Conservation (phyloP, 2,113 vertebrate species). For the Gymnocephalus cernua region DNA sequence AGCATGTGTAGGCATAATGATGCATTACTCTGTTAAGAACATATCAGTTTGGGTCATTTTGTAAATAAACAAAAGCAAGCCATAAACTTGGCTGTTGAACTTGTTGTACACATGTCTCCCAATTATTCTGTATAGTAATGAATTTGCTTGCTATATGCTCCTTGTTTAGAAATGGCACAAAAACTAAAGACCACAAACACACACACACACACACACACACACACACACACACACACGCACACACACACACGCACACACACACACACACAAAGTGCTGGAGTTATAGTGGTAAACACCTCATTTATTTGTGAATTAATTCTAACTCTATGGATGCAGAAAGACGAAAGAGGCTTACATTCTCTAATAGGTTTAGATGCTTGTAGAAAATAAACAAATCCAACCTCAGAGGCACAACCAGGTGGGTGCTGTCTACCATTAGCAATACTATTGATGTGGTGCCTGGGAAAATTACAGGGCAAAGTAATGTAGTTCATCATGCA, state of each 20-base stretch:
- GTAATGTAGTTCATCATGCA: neutral
- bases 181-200: neutral
- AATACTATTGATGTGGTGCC: neutral
- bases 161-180: slow-evolving; percentile 9
- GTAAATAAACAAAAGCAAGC: neutral
- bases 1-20: neutral
- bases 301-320: slow-evolving; percentile 26
- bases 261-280: slow-evolving; percentile 9
- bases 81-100: slow-evolving; percentile 4
- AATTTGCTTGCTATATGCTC: neutral
- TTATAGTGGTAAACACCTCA: slow-evolving; percentile 19
- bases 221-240: neutral
- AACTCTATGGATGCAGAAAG: slow-evolving; percentile 26
- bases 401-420: slow-evolving; percentile 13
- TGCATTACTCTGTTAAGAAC: neutral
- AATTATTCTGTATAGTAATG: slow-evolving; percentile 8
- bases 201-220: neutral
- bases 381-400: slow-evolving; percentile 34
- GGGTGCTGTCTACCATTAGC: neutral
- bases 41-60: neutral
- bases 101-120: neutral
- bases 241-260: neutral
- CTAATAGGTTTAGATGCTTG: slow-evolving; percentile 40
- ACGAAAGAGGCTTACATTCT: slow-evolving; percentile 36
- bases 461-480: slow-evolving; percentile 7